Evolutionary conservation across 2,888 invertebrate genomes (phyloP), one percentile per base, ranked within the genome.

Genomic region (Tethea ocularis): DNA sequence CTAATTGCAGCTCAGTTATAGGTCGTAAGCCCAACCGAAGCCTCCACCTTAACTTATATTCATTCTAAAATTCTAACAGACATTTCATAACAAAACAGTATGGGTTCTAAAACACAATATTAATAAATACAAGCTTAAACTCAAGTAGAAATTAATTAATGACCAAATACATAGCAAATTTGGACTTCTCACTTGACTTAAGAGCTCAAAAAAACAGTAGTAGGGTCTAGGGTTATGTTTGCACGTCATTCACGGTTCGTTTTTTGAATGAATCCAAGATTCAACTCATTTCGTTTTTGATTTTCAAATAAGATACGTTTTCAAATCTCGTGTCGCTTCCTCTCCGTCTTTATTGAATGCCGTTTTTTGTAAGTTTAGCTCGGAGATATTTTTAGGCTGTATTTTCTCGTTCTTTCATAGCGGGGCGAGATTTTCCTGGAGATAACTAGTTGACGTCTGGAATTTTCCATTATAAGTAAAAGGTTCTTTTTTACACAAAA

Each of bases 301-400:
- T 87, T 83, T 74, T 70, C 80, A 86, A 88, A 87, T 81, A 85
- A 87, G 87, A 88, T 86, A 87, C 84, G 76, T 75, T 82, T 83
- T 84, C 82, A 82, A 77, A 85, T 83, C 80, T 78, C 77, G 64
- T 77, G 77, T 74, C 65, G 69, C 68, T 74, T 66, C 63, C 68
- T 69, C 67, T 70, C 74, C 66, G 69, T 58, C 57, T 58, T 72
- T 77, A 78, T 78, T 78, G 72, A 78, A 77, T 78, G 77, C 75
- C 66, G 67, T 69, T 75, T 78, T 72, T 73, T 69, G 62, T 63
- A 67, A 64, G 61, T 60, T 26, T 15, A 61, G 63, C 63, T 64
- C 41, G 56, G 52, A 64, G 65, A 73, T 73, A 59, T 56, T 51
- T 57, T 54, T 38, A 57, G 41, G 60, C 51, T 51, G 63, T 63